These are phyloP conservation scores for Clarias pachynema DNA, from an alignment of 2,797 vertebrate species.

Conservation along the genomic window DNA sequence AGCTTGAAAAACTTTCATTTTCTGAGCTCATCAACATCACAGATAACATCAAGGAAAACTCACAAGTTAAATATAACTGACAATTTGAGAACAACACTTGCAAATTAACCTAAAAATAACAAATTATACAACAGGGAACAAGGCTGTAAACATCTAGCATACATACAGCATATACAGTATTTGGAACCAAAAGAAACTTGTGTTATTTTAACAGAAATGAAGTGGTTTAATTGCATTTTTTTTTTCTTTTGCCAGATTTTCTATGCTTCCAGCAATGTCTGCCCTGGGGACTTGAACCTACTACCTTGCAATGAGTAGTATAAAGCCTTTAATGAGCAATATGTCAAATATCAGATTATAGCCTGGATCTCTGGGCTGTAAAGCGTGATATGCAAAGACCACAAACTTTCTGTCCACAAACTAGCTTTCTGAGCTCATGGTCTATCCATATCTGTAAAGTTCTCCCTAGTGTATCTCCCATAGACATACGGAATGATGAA, in stretches of 20 bases:
- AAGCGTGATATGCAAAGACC: not conserved
- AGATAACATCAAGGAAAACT: not conserved
- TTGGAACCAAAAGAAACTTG: not conserved
- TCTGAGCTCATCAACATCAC: not conserved
- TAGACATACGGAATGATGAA: slow-evolving; percentile 16
- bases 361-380: not conserved
- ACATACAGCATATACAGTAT: not conserved
- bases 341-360: not conserved
- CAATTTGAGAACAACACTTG: not conserved
- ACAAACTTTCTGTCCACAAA: not conserved
- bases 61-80: not conserved
- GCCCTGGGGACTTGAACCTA: not conserved
- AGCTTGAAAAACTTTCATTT: not conserved
- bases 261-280: not conserved
- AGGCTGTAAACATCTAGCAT: not conserved
- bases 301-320: not conserved
- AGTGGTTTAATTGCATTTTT: not conserved
- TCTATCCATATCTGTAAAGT: not conserved
- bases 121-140: not conserved
- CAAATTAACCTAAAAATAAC: not conserved
- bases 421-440: slow-evolving; percentile 1
- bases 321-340: slow-evolving; percentile 4
- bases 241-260: not conserved
- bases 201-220: not conserved
- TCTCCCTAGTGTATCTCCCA: not conserved